Conservation (phyloP, 2,888 invertebrate species). For the Nebria salina region DNA sequence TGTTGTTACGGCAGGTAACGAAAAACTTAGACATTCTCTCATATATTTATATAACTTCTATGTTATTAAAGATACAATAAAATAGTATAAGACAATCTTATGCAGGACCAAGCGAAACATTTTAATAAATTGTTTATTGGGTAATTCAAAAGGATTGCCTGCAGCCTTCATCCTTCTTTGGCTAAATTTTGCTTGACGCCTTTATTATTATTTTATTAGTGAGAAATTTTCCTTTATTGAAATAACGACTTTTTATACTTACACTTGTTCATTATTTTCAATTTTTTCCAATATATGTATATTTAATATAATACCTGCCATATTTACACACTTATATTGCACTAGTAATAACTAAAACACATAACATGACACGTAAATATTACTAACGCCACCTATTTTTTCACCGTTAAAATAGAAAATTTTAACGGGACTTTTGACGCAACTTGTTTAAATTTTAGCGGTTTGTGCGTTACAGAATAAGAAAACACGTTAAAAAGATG, state of each 20-base stretch:
- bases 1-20: constrained; percentile 30
- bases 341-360: no score
- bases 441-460: constrained; percentile 24
- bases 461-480: not conserved
- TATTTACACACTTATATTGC: no score
- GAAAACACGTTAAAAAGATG: not conserved
- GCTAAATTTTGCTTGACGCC: not conserved
- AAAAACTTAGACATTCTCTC: no score
- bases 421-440: not conserved
- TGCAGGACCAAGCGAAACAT: no score
- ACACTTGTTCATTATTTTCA: constrained; percentile 3
- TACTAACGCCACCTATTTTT: no score
- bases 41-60: no score
- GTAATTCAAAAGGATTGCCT: not conserved
- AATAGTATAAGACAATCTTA: no score
- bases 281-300: not conserved
- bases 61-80: no score
- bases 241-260: not conserved
- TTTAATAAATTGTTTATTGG: not conserved
- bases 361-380: no score
- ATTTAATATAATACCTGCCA: constrained; percentile 2
- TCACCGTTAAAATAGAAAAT: not conserved
- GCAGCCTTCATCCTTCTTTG: not conserved
- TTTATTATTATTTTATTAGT: not conserved
- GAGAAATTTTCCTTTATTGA: not conserved